Percentiles rank a stretch among this genome's conserved stretches.
phyloP scores from a whole-genome alignment of 2,113 vertebrate species.

The Elephas maximus region DNA sequence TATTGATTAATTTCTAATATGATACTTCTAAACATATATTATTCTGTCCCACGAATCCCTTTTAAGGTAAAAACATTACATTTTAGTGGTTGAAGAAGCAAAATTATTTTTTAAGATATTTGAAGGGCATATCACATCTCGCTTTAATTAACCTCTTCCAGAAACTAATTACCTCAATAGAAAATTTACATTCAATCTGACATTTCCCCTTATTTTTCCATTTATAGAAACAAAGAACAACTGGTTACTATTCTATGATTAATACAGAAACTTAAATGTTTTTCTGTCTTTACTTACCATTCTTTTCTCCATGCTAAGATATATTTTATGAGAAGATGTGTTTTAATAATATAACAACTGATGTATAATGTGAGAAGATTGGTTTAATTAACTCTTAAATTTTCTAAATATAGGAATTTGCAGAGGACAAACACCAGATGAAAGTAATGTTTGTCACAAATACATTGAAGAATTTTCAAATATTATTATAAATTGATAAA shows the following conservation, averaged over 20 bases:
- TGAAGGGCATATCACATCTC: neutral
- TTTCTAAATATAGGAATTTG: slow-evolving; percentile 39
- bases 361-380: neutral
- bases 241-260: neutral
- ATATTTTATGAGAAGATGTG: neutral
- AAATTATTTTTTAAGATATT: neutral
- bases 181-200: neutral
- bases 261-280: neutral
- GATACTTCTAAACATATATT: neutral
- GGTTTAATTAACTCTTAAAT: neutral
- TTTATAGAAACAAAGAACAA: neutral
- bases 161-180: neutral
- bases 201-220: neutral
- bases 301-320: neutral
- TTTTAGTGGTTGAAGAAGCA: neutral
- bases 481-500: slow-evolving; percentile 1
- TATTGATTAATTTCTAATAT: slow-evolving; percentile 34
- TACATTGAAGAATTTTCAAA: neutral
- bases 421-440: neutral
- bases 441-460: neutral
- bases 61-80: slow-evolving; percentile 10
- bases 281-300: neutral
- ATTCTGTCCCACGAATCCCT: neutral
- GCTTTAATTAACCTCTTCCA: neutral
- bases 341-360: slow-evolving; percentile 11